Conservation (phyloP, 35 echinoderm and acorn worm species). For the Chiridota heheva region DNA sequence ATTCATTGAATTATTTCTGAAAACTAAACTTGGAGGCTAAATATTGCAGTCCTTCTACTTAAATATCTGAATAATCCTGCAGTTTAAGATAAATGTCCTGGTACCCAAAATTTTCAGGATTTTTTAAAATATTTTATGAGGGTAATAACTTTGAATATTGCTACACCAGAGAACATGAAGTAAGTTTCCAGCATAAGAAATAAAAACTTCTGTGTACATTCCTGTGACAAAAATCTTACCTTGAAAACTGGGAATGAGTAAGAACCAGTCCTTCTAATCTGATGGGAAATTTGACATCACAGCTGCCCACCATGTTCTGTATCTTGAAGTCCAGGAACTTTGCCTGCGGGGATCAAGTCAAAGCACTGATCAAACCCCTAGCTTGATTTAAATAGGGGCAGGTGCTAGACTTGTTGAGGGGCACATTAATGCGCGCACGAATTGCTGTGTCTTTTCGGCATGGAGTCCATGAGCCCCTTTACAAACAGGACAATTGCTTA, state of each 20-base stretch:
- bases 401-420: no score
- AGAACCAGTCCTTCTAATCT: constrained; percentile 94
- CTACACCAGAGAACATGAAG: neutral
- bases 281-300: constrained; percentile 99
- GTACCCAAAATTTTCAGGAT: neutral
- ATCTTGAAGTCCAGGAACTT: constrained; percentile 99
- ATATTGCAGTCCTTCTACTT: no score
- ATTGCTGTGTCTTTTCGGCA: no score
- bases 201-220: neutral
- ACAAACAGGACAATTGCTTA: no score
- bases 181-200: no score
- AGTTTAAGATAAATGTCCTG: no score
- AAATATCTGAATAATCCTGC: no score
- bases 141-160: neutral
- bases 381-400: no score
- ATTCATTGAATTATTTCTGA: no score
- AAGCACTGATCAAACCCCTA: neutral
- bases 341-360: constrained; percentile 69
- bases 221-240: constrained; percentile 32
- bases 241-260: constrained; percentile 97
- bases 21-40: no score
- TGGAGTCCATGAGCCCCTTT: no score
- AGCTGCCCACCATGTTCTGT: constrained; percentile 99
- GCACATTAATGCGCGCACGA: no score
- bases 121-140: neutral